These are phyloP conservation scores for Aphidius ervi DNA, from an alignment of 1,140 invertebrate genomes.

Conservation along the genomic window DNA sequence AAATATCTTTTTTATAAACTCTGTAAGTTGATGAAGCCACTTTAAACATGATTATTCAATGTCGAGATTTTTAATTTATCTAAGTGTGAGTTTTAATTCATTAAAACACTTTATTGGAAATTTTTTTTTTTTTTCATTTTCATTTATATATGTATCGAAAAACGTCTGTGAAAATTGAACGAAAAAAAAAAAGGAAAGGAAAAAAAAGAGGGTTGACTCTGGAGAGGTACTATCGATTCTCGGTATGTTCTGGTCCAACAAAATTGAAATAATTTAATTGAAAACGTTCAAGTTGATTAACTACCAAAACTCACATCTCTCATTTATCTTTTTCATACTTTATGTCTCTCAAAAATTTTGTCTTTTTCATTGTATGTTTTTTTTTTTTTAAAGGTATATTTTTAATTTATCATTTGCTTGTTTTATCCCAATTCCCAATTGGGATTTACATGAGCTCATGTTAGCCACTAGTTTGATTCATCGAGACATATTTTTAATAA, in stretches of 20 bases:
- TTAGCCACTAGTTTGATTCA: too few relatives aligned
- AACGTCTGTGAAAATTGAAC: too few relatives aligned
- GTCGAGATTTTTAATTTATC: not conserved
- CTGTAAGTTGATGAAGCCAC: too few relatives aligned
- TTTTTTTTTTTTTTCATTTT: not conserved
- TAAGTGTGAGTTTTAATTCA: constrained; percentile 8
- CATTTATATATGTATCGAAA: too few relatives aligned
- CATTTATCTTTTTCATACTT: not conserved
- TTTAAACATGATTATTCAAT: not conserved
- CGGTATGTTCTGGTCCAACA: not conserved
- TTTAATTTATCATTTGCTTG: too few relatives aligned
- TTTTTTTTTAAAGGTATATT: too few relatives aligned
- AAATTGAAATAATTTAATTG: constrained; percentile 12
- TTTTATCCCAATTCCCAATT: too few relatives aligned
- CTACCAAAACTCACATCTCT: not conserved
- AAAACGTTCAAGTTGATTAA: constrained; percentile 15
- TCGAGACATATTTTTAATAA: too few relatives aligned
- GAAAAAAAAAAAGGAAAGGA: not conserved
- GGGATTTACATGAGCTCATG: too few relatives aligned
- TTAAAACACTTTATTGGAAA: constrained; percentile 10
- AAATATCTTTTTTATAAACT: too few relatives aligned
- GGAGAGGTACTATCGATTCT: constrained; percentile 5
- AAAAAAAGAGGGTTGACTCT: not conserved
- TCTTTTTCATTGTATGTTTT: too few relatives aligned
- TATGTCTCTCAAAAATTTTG: too few relatives aligned